Base-by-base conservation (phyloP, 92 coral and sea anemone genomes). In the Umimayanthus kanabou region DNA sequence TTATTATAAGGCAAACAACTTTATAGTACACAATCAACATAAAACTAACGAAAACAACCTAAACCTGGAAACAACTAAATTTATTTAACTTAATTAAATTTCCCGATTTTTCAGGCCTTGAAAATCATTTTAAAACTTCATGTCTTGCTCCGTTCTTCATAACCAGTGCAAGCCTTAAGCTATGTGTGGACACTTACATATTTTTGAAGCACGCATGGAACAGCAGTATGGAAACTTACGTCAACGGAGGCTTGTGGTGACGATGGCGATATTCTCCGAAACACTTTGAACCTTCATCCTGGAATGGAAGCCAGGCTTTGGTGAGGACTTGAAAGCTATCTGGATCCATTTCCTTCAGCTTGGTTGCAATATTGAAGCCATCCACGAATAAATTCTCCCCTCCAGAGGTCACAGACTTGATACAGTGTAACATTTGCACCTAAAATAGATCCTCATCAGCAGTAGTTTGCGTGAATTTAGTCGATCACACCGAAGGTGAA, bases 341-440 rank as follows among this genome's bases (percentile, higher is more conserved):
- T 18, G 73, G 82, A 42, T 90, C 74, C 47, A 53, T 50, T 47
- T 90, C 80, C 45, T 72, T 71, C 16, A 90, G 70, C 7, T 86
- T 85, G 9, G 73, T 86, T 45, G 90, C 90, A 26, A 86, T 85
- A 66, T 90, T 80, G 67, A 90, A 89, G 33, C 86, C 89, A 69
- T 89, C 92, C 26, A 85, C 89, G 74, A 58, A 72, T 16, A 77
- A 65, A 58, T 64, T 90, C 13, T 80, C 83, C n/a, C 87, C 92
- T 69, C 90, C 92, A 86, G 78, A 74, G 8, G 78, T 9, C 47
- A 37, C 78, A 39, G 78, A 29, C 43, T 26, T 74, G 78, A 74
- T 80, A 73, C 92, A 90, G 84, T 90, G 92, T 39, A 90, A 86
- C 64, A 86, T 14, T 39, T 90, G 89, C 53, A 90, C 73, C 78